Percentiles rank a stretch among this genome's conserved stretches.
Conservation (phyloP, 2,797 vertebrate species). For the Poliocrania exsul region DNA sequence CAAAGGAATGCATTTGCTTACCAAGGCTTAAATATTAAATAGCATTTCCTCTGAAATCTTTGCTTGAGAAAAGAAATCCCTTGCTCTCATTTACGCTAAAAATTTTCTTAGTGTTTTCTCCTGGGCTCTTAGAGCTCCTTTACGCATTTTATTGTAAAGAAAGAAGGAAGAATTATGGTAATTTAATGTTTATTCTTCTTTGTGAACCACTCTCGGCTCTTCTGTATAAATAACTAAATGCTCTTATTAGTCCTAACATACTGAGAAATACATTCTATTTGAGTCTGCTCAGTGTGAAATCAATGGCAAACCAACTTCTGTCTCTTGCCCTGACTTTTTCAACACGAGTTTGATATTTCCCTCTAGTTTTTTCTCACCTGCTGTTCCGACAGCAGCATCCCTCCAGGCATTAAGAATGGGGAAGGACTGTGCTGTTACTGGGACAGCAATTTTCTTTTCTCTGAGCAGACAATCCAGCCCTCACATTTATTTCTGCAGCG, state of each 20-base stretch:
- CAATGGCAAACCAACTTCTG: slow-evolving; percentile 40
- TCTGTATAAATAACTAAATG: slow-evolving; percentile 68
- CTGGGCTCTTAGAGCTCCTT: slow-evolving; percentile 18
- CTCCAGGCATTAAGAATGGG: background rate
- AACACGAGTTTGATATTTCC: background rate
- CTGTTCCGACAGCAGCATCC: background rate
- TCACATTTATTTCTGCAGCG: background rate
- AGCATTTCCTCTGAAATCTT: slow-evolving; percentile 26
- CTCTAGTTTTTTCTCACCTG: background rate
- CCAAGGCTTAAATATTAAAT: slow-evolving; percentile 17
- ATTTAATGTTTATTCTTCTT: slow-evolving; percentile 62
- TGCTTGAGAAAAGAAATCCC: background rate
- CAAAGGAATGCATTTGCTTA: background rate
- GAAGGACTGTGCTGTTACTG: background rate
- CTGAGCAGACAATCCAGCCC: background rate
- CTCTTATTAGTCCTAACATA: slow-evolving; percentile 55
- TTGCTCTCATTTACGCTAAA: background rate
- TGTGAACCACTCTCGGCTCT: slow-evolving; percentile 39
- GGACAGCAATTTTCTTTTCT: background rate
- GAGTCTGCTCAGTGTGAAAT: slow-evolving; percentile 37
- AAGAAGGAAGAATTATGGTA: slow-evolving; percentile 64
- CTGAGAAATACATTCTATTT: slow-evolving; percentile 35
- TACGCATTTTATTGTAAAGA: slow-evolving; percentile 10
- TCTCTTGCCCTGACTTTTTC: background rate
- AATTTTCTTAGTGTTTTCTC: background rate